Evolutionary conservation across 2,113 vertebrate species (phyloP), one percentile per base, ranked within the genome.

Genomic region (Ascaphus truei): DNA sequence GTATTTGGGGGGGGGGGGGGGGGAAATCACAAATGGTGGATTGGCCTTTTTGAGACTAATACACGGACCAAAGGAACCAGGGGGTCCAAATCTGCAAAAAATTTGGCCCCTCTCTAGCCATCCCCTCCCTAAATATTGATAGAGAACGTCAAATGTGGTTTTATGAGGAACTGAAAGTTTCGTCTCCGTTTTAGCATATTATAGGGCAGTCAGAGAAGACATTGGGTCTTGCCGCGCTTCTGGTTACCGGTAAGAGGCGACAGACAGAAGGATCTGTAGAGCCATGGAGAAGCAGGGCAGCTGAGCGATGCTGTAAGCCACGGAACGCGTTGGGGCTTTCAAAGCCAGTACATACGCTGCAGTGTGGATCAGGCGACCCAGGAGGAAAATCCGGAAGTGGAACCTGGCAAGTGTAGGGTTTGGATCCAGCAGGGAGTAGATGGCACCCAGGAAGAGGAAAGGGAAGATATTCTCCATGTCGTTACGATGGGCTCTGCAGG

Each of bases 391-490:
- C 8, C 94, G 76, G 77, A 98, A 99, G 76, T 99, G 97, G 11
- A 89, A 65, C 68, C 87, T 88, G 51, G 97, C 97, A n/a, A 90
- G 62, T 0, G 72, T 0, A 0, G 88, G 84, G 0, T 80, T 81
- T 3, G 97, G 96, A 10, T 87, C 86, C 2, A 88, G 90, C 81
- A 96, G 69, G 36, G 89, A 93, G 82, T 98, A 99, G 79, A 96
- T 11, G 0, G 96, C 84, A 1, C 96, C 96, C 1, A 98, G 83
- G 80, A 99, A 98, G 29, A 99, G 88, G 84, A 99, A 99, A 1
- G 97, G 95, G 2, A 92, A 85, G 78, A 99, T 97, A 85, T 91
- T 98, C 83, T 99, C 96, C 88, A 98, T 83, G 83, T 96, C 97
- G 0, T 99, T 99, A 1, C 53, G 43, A 59, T 99, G 96, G 58